Conservation (phyloP, 2,113 vertebrate species). For the Pomatorhinus ruficollis region DNA sequence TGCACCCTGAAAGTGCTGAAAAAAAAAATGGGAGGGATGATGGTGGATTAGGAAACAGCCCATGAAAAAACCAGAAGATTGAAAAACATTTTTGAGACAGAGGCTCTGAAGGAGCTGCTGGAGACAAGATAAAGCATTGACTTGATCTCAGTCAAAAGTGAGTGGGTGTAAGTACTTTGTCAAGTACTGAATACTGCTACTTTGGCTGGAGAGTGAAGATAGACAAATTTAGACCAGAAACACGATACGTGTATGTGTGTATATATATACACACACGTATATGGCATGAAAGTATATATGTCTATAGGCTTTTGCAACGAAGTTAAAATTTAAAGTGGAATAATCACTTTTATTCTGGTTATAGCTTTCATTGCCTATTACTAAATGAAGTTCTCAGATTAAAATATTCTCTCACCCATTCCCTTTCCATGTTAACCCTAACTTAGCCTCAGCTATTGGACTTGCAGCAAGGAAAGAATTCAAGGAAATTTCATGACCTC, state of each 20-base stretch:
- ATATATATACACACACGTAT: background rate
- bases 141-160: conserved; percentile 39
- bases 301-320: background rate
- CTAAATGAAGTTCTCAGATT: background rate
- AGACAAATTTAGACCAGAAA: conserved; percentile 49
- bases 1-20: background rate
- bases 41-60: background rate
- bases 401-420: background rate
- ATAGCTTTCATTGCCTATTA: background rate
- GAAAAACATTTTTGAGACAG: background rate
- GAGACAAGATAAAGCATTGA: conserved; percentile 29
- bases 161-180: conserved; percentile 45
- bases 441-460: background rate
- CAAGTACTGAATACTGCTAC: conserved; percentile 8
- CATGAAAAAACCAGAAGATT: background rate
- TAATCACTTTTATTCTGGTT: background rate
- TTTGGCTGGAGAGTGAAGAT: conserved; percentile 47
- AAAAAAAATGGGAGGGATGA: background rate
- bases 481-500: conserved; percentile 1
- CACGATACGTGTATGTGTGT: background rate
- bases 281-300: background rate
- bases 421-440: background rate
- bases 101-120: conserved; percentile 4
- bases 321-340: conserved; percentile 10
- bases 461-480: background rate